phyloP scores from a whole-genome alignment of 2,113 vertebrate genomes.

The Jacana jacana region DNA sequence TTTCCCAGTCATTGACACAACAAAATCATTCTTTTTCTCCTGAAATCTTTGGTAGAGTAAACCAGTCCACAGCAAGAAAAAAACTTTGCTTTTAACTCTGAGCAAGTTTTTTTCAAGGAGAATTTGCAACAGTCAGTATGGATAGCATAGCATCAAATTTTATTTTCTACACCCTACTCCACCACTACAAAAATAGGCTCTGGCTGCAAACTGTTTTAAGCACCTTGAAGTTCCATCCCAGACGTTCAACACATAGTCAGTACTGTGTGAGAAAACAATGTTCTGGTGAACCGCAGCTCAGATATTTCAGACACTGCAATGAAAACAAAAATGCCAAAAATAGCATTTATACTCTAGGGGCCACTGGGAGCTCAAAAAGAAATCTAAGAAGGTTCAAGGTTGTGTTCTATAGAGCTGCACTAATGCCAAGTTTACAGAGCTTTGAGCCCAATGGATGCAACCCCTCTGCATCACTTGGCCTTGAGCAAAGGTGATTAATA shows the following conservation, averaged over 20 bases:
- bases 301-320: background rate
- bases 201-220: background rate
- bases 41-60: background rate
- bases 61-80: background rate
- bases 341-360: background rate
- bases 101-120: background rate
- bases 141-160: background rate
- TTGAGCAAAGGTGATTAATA: background rate
- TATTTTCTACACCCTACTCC: background rate
- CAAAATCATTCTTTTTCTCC: background rate
- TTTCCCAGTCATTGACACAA: background rate
- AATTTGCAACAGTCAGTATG: background rate
- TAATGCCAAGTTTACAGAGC: background rate
- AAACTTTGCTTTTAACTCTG: accelerated
- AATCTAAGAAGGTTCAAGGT: background rate
- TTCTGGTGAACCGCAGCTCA: background rate
- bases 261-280: background rate
- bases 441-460: background rate
- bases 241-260: background rate
- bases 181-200: background rate
- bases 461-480: background rate
- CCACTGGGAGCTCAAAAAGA: background rate
- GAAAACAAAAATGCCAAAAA: background rate
- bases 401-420: background rate
- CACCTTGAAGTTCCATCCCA: background rate